Base-by-base conservation (phyloP, 2,797 vertebrate genomes). In the Cyclopterus lumpus region DNA sequence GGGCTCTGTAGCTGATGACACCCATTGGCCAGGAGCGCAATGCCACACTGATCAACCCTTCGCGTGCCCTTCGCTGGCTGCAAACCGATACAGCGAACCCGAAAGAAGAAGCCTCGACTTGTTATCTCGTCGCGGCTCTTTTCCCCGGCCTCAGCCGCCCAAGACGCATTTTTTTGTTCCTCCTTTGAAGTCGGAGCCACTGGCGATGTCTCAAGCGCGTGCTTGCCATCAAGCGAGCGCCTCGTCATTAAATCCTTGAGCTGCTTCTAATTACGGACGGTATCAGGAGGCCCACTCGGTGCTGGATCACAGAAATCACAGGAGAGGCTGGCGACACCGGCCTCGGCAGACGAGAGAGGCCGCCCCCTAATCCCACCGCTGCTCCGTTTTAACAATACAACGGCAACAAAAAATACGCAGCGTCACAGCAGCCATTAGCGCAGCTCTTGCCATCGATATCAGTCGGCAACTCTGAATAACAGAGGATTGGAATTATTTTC, bases 171-270 rank as follows among this genome's bases (percentile, higher is more conserved):
- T 93, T 38, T 5, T 95, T 93, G 93, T 36, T 3, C 83, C 73
- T 67, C 90, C 92, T 94, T 96, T 97, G 96, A 96, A 96, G 95
- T 95, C 77, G 2, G 81, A 93, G 94, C 95, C 95, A 91, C 88
- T 76, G 82, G 95, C 95, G 79, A 90, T 78, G 87, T 94, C 95
- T 94, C 85, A 61, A 94, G 93, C 78, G 1, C 53, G 5, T 44
- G 87, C 90, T n/a, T 91, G 93, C 91, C 88, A 91, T 90, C 93
- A 91, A 84, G 83, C 86, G 85, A 89, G 89, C 82, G 85, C 70
- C 91, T 92, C 90, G 92, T 94, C 90, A 92, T 94, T 93, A 94
- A 94, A 93, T 91, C 91, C 81, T 89, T 82, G 86, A 93, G 87
- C 91, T 89, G 88, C 80, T 87, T 94, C 90, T 94, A 94, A 95